Evolutionary conservation across 2,888 invertebrate genomes (phyloP).

Genomic region (Sclerodermus sp.): DNA sequence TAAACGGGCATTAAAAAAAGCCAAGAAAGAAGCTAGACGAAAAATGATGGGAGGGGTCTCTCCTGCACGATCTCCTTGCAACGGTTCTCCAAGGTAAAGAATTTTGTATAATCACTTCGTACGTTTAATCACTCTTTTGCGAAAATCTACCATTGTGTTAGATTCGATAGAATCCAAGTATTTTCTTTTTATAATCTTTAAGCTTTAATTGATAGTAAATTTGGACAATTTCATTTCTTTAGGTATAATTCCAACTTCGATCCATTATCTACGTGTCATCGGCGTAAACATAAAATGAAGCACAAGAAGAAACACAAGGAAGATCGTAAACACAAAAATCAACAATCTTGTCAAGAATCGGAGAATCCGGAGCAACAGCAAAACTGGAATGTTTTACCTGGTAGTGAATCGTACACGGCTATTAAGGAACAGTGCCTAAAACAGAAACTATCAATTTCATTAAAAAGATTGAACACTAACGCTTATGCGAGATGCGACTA

Average conservation of each 20-base stretch:
- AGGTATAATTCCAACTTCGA: conserved; percentile 52
- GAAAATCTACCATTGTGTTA: no score
- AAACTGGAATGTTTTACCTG: conserved; percentile 53
- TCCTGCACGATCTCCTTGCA: conserved; percentile 58
- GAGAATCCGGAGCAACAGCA: conserved; percentile 63
- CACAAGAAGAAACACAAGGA: conserved; percentile 77
- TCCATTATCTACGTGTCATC: conserved; percentile 44
- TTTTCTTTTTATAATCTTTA: background rate
- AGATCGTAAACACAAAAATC: conserved; percentile 60
- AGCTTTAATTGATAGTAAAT: background rate
- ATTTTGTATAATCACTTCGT: background rate
- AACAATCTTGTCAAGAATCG: conserved; percentile 62
- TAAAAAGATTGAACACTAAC: conserved; percentile 72
- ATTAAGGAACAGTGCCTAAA: conserved; percentile 72
- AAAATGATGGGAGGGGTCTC: conserved; percentile 65
- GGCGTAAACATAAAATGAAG: conserved; percentile 70
- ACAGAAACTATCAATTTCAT: conserved; percentile 75
- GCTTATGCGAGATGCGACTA: conserved; percentile 64
- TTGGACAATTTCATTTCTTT: conserved; percentile 2
- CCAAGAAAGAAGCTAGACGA: conserved; percentile 76
- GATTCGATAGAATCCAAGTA: no score
- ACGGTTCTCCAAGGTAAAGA: conserved; percentile 51
- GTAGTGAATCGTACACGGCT: conserved; percentile 60
- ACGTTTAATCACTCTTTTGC: no score
- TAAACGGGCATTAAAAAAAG: conserved; percentile 76